Percentiles rank a stretch among this genome's conserved stretches.
These are phyloP conservation scores for Smithornis capensis DNA, from an alignment of 2,113 vertebrate species.

Conservation along the genomic window DNA sequence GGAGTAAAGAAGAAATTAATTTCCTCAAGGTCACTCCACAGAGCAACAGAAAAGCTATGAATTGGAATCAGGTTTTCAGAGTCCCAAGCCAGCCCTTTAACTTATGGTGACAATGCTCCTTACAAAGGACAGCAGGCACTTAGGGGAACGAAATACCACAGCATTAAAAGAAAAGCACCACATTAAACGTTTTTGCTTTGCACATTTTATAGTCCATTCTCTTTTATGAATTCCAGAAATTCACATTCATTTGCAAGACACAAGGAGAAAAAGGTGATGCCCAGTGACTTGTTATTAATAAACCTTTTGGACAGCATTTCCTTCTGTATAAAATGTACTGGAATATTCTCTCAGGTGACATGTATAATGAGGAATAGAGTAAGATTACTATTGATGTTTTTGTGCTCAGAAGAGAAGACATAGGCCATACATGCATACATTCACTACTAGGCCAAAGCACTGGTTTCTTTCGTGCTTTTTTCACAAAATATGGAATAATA, in stretches of 20 bases:
- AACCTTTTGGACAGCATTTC: not conserved
- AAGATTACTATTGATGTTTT: not conserved
- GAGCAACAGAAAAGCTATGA: not conserved
- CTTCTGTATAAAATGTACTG: not conserved
- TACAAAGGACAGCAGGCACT: not conserved
- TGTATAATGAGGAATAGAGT: accelerated
- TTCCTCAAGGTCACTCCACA: conserved; percentile 27
- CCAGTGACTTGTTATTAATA: not conserved
- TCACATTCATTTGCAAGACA: not conserved
- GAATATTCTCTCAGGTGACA: not conserved
- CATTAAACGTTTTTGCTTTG: not conserved
- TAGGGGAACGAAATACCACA: not conserved
- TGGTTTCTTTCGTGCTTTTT: not conserved
- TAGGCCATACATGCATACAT: too few species aligned
- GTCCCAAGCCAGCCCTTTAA: not conserved
- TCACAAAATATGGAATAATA: too few species aligned
- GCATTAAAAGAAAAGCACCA: not conserved
- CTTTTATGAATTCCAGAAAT: not conserved
- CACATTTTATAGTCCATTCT: not conserved
- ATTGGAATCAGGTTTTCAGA: not conserved
- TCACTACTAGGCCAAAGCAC: not conserved
- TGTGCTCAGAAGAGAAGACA: not conserved
- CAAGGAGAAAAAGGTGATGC: not conserved
- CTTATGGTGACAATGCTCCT: not conserved
- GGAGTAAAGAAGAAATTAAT: not conserved